Conservation (phyloP, 2,888 invertebrate genomes). For the Drosophila algonquin region DNA sequence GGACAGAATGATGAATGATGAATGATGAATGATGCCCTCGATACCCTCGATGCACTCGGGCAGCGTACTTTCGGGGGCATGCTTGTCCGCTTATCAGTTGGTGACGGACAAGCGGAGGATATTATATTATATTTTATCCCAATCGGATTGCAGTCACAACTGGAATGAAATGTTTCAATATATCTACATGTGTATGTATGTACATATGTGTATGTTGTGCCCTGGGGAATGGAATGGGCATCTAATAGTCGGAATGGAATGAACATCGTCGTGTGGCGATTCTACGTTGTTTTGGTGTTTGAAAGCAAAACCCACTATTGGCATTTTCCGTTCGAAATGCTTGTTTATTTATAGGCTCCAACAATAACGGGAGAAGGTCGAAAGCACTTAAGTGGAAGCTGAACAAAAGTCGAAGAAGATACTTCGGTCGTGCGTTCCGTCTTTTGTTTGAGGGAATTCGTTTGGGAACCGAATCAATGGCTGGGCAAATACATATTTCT, state of each 20-base stretch:
- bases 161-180: too few species aligned
- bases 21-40: constrained; percentile 38
- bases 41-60: not conserved
- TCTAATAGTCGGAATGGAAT: too few species aligned
- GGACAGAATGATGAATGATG: constrained; percentile 39
- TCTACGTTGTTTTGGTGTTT: not conserved
- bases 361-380: constrained; percentile 23
- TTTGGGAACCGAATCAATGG: not conserved
- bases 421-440: not conserved
- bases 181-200: too few species aligned
- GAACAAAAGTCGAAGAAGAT: constrained; percentile 11
- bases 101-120: too few species aligned
- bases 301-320: constrained; percentile 16
- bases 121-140: too few species aligned
- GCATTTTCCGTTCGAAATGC: constrained; percentile 29
- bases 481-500: not conserved
- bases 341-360: constrained; percentile 19
- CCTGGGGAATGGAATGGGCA: too few species aligned
- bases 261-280: not conserved
- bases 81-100: not conserved
- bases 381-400: constrained; percentile 11
- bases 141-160: too few species aligned
- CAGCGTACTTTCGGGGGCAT: not conserved
- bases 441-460: not conserved
- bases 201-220: too few species aligned